These are phyloP conservation scores for Epinotia demarniana DNA, from an alignment of 2,888 invertebrate species.

Conservation along the genomic window DNA sequence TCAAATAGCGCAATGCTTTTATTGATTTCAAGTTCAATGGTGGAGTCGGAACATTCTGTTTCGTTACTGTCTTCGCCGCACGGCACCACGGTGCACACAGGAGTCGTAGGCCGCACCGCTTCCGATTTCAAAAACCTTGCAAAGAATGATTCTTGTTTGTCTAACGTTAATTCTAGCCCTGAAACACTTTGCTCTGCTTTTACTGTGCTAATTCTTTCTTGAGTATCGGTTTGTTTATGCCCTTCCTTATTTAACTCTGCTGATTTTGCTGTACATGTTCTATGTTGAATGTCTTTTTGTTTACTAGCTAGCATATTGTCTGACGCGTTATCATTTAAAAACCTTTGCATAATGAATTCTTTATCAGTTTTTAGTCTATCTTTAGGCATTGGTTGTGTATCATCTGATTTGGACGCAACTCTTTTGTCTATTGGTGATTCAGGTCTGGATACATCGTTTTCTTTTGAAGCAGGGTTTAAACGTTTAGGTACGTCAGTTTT, in stretches of 20 bases:
- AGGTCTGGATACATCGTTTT: background rate
- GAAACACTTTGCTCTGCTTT: constrained; percentile 42
- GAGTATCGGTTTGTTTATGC: constrained; percentile 49
- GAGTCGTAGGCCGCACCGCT: constrained; percentile 56
- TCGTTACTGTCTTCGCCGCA: constrained; percentile 74
- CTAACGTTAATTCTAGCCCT: constrained; percentile 61
- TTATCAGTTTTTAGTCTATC: constrained; percentile 57
- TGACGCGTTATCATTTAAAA: constrained; percentile 52
- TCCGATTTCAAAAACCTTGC: constrained; percentile 61
- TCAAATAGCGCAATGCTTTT: constrained; percentile 77
- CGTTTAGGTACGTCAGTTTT: background rate
- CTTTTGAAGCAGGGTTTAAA: background rate
- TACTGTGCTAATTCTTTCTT: constrained; percentile 28
- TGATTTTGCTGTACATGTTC: background rate
- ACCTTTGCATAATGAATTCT: constrained; percentile 67
- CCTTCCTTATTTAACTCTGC: constrained; percentile 39
- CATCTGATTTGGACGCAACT: constrained; percentile 5
- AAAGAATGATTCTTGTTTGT: constrained; percentile 80
- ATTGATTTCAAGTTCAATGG: constrained; percentile 79
- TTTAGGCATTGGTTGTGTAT: constrained; percentile 43
- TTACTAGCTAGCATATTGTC: background rate
- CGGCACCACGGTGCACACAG: constrained; percentile 61
- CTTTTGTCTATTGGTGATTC: background rate
- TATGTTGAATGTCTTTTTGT: background rate
- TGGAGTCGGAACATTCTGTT: constrained; percentile 74